Percentiles rank a stretch among this genome's conserved stretches.
These are phyloP conservation scores for Harpalus rubripes DNA, from an alignment of 2,888 invertebrate species.

Conservation along the genomic window DNA sequence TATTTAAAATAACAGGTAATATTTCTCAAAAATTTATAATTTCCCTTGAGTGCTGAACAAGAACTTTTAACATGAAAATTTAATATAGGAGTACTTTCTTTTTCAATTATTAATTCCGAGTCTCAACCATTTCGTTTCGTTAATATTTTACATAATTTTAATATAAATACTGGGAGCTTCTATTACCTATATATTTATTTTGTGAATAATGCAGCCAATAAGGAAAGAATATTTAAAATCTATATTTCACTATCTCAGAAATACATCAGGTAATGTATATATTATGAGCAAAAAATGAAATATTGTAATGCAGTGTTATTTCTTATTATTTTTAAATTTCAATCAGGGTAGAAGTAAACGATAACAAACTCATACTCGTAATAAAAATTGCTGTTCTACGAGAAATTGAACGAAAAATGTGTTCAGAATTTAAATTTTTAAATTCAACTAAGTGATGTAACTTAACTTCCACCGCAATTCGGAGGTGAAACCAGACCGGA, in stretches of 20 bases:
- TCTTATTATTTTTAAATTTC: too few relatives aligned
- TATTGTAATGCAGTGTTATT: too few relatives aligned
- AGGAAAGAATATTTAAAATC: background rate
- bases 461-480: too few relatives aligned
- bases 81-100: background rate
- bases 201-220: background rate
- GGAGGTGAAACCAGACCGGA: too few relatives aligned
- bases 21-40: slow-evolving; percentile 30
- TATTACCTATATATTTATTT: background rate
- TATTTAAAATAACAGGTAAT: background rate
- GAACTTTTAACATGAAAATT: background rate
- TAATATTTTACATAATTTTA: background rate
- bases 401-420: too few relatives aligned
- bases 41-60: slow-evolving; percentile 9
- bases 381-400: too few relatives aligned
- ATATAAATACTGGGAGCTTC: background rate
- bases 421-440: too few relatives aligned
- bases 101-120: background rate
- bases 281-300: too few relatives aligned
- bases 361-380: too few relatives aligned
- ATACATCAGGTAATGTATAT: too few relatives aligned
- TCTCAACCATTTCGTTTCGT: background rate
- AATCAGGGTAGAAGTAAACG: too few relatives aligned
- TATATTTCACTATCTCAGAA: background rate
- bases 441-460: too few relatives aligned